A percentile compares a stretch with the other conserved stretches of the same genome.
Evolutionary conservation across 2,797 vertebrate species (phyloP).

Genomic region (Toxotes lorentzi): DNA sequence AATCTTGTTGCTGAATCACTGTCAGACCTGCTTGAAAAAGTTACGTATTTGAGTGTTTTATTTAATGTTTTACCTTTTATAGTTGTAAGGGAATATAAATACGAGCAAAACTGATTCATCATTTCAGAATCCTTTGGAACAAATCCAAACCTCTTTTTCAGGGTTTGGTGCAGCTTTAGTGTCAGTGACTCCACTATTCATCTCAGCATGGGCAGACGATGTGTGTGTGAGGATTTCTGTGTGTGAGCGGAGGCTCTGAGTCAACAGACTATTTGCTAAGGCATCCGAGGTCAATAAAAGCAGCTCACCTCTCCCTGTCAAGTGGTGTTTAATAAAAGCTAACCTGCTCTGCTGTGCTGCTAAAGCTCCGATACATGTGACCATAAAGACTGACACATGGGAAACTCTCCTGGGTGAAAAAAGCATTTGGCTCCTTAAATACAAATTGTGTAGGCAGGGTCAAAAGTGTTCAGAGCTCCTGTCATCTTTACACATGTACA

Average conservation of each 20-base stretch:
- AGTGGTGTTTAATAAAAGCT: slow-evolving; percentile 74
- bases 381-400: slow-evolving; percentile 11
- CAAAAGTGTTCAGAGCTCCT: slow-evolving; percentile 16
- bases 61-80: not conserved
- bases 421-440: slow-evolving; percentile 43
- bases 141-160: slow-evolving; percentile 6
- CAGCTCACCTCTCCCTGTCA: slow-evolving; percentile 61
- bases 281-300: slow-evolving; percentile 64
- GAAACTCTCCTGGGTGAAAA: slow-evolving; percentile 3
- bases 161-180: not conserved
- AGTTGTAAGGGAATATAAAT: slow-evolving; percentile 4
- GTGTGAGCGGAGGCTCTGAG: slow-evolving; percentile 48
- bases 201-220: not conserved
- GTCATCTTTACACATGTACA: slow-evolving; percentile 26
- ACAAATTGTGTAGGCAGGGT: slow-evolving; percentile 34
- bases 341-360: slow-evolving; percentile 35
- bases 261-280: slow-evolving; percentile 70
- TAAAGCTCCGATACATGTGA: slow-evolving; percentile 39
- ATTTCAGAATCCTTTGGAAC: not conserved
- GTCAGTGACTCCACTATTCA: slow-evolving; percentile 23
- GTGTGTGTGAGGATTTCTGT: slow-evolving; percentile 9
- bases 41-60: not conserved
- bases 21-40: not conserved
- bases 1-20: not conserved
- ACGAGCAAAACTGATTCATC: not conserved